phyloP scores from a whole-genome alignment of 2,888 invertebrate species.

The Drosophila tripunctata region DNA sequence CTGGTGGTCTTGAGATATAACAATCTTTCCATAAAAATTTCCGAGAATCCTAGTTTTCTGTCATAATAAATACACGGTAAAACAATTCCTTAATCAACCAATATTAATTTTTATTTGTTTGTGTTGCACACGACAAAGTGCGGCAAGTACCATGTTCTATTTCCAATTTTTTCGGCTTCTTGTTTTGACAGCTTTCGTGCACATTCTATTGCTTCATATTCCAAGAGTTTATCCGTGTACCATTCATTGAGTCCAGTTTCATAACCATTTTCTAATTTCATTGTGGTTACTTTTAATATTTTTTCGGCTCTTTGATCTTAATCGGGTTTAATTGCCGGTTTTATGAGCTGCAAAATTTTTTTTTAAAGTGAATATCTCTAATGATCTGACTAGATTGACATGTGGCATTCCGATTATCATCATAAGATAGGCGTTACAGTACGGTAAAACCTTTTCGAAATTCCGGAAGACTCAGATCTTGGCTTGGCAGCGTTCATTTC shows the following conservation, averaged over 20 bases:
- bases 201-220: background rate
- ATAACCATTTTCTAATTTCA: background rate
- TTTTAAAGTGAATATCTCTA: background rate
- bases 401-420: slow-evolving; percentile 1
- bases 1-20: background rate
- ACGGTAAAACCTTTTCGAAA: background rate
- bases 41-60: background rate
- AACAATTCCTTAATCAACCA: background rate
- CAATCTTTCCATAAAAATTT: background rate
- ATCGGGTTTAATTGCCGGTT: background rate
- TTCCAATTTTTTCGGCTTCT: background rate
- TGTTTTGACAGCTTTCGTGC: background rate
- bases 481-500: background rate
- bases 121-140: background rate
- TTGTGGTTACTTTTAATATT: background rate
- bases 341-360: background rate
- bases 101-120: background rate
- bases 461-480: background rate
- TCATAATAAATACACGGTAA: background rate
- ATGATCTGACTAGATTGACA: background rate
- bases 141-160: background rate
- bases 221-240: background rate
- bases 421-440: background rate
- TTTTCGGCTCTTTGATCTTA: background rate
- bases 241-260: background rate